These are phyloP conservation scores for Phrynocephalus forsythii DNA, from an alignment of 2,797 vertebrate genomes.

Conservation along the genomic window DNA sequence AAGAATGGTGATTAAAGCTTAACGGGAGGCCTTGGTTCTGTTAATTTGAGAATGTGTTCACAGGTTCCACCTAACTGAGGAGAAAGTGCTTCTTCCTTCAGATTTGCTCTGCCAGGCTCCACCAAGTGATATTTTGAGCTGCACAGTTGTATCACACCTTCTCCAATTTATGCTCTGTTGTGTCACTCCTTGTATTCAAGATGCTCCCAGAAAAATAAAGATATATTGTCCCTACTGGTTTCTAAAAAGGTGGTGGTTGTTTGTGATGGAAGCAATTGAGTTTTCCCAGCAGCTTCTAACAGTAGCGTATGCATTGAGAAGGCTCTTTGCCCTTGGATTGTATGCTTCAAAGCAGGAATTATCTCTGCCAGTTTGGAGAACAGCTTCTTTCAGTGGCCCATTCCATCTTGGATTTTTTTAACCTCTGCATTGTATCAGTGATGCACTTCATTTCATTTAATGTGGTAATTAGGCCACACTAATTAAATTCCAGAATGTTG, in stretches of 20 bases:
- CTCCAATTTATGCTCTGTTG: conserved; percentile 15
- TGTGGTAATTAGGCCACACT: neutral
- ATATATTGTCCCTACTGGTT: neutral
- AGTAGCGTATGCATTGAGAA: neutral
- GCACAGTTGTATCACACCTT: neutral
- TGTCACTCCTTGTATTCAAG: neutral
- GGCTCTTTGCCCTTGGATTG: neutral
- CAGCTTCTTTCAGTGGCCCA: neutral
- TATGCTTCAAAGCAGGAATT: neutral
- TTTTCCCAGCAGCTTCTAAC: neutral
- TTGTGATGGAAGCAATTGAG: neutral
- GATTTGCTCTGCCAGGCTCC: neutral
- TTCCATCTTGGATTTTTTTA: neutral
- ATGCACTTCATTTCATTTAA: neutral
- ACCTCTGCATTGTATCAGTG: neutral
- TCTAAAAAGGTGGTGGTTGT: no score
- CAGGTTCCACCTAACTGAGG: neutral
- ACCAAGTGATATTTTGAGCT: neutral
- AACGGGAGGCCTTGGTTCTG: neutral
- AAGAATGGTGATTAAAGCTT: no score
- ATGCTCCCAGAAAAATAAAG: conserved; percentile 12
- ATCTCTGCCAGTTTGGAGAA: neutral
- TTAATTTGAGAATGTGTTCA: neutral
- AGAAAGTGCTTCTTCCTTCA: neutral
- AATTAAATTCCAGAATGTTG: neutral